Conservation (phyloP, 2,797 vertebrate genomes). For the Borostomias antarcticus region DNA sequence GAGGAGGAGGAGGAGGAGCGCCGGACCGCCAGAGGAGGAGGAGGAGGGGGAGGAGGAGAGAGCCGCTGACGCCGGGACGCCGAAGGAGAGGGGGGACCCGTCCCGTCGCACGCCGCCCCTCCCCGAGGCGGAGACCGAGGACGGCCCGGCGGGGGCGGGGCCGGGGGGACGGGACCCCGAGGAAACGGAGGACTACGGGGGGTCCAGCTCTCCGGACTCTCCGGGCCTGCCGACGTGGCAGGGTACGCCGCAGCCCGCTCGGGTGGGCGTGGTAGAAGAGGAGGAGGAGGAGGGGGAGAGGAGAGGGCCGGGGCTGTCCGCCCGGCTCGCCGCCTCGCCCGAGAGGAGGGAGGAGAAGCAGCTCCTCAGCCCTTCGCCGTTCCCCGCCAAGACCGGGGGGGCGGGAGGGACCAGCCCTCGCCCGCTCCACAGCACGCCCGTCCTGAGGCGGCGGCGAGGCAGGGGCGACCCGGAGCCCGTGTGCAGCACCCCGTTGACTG, state of each 20-base stretch:
- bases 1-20: slow-evolving; percentile 9
- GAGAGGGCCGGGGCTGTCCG: slow-evolving; percentile 45
- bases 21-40: slow-evolving; percentile 19
- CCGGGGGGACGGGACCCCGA: slow-evolving; percentile 35
- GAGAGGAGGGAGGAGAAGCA: slow-evolving; percentile 60
- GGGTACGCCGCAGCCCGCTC: slow-evolving; percentile 66
- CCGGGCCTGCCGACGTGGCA: slow-evolving; percentile 88
- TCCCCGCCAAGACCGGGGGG: slow-evolving; percentile 50
- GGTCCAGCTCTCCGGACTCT: slow-evolving; percentile 79
- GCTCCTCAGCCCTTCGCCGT: slow-evolving; percentile 55
- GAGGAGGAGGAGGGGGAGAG: slow-evolving; percentile 53
- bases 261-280: slow-evolving; percentile 40
- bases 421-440: slow-evolving; percentile 85
- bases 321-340: slow-evolving; percentile 39
- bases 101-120: slow-evolving; percentile 63
- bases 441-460: slow-evolving; percentile 67
- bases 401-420: slow-evolving; percentile 65
- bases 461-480: slow-evolving; percentile 70
- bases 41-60: slow-evolving; percentile 39
- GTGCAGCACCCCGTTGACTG: slow-evolving; percentile 80
- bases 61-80: slow-evolving; percentile 36
- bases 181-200: slow-evolving; percentile 61
- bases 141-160: slow-evolving; percentile 57
- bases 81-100: slow-evolving; percentile 65
- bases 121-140: slow-evolving; percentile 43